A percentile compares a stretch with the other conserved stretches of the same genome.
phyloP scores from a whole-genome alignment of 2,888 invertebrate species.

The Doris montereyensis region DNA sequence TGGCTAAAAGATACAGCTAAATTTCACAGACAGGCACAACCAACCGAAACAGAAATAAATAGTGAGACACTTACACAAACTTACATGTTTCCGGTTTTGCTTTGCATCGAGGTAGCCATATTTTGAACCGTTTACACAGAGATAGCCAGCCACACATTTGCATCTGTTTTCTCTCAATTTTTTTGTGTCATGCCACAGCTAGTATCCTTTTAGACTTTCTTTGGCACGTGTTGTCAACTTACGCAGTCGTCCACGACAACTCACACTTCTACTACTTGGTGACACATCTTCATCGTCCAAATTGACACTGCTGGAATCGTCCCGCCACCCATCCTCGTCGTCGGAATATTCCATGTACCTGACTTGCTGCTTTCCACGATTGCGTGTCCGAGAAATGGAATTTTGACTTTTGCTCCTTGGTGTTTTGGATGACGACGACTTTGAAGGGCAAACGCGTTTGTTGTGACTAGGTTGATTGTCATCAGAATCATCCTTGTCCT shows the following conservation, averaged over 20 bases:
- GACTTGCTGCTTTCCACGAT: constrained; percentile 71
- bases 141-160: neutral
- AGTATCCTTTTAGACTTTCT: constrained; percentile 32
- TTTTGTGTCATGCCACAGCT: no score
- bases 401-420: neutral
- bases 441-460: constrained; percentile 35
- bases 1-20: no score
- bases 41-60: no score
- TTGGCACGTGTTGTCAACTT: constrained; percentile 78
- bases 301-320: neutral
- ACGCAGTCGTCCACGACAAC: constrained; percentile 88
- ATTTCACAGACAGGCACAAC: no score
- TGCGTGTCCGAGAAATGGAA: constrained; percentile 58
- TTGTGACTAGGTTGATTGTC: constrained; percentile 20
- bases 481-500: constrained; percentile 30
- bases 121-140: neutral
- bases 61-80: no score
- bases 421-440: neutral
- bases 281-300: constrained; percentile 43
- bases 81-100: no score
- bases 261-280: constrained; percentile 73
- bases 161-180: neutral
- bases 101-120: no score
- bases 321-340: constrained; percentile 26
- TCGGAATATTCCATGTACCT: constrained; percentile 63